Evolutionary conservation across 2,888 invertebrate species (phyloP).

Genomic region (Blera fallax): DNA sequence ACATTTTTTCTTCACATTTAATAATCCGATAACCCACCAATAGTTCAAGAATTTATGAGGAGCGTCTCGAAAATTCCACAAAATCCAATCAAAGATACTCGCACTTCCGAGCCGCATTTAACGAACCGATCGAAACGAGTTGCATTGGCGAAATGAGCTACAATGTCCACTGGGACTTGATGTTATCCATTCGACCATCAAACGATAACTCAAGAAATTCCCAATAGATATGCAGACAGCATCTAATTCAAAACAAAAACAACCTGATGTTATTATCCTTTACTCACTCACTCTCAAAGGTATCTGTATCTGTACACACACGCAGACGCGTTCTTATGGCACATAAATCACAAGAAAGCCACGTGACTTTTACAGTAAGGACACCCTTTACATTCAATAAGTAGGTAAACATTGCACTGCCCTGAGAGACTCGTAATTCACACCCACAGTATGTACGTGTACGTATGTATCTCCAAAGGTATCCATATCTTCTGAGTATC

Average conservation of each 20-base stretch:
- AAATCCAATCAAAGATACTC: too few species aligned
- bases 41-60: too few species aligned
- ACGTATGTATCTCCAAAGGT: not conserved
- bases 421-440: not conserved
- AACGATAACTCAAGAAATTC: constrained; percentile 15
- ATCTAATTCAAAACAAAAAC: not conserved
- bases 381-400: constrained; percentile 13
- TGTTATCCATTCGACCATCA: constrained; percentile 8
- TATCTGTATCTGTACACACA: not conserved
- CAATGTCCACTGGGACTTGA: not conserved
- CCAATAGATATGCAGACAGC: not conserved
- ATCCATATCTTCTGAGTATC: not conserved
- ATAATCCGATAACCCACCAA: too few species aligned
- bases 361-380: constrained; percentile 41
- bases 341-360: not conserved
- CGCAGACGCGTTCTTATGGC: constrained; percentile 35
- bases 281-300: not conserved
- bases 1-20: too few species aligned
- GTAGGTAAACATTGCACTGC: constrained; percentile 36
- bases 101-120: not conserved
- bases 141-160: constrained; percentile 30
- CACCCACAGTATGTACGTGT: not conserved
- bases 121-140: constrained; percentile 15
- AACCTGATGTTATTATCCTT: constrained; percentile 7
- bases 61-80: too few species aligned